A percentile compares a stretch with the other conserved stretches of the same genome.
Conservation (phyloP, 2,888 invertebrate genomes). For the Xylota segnis region DNA sequence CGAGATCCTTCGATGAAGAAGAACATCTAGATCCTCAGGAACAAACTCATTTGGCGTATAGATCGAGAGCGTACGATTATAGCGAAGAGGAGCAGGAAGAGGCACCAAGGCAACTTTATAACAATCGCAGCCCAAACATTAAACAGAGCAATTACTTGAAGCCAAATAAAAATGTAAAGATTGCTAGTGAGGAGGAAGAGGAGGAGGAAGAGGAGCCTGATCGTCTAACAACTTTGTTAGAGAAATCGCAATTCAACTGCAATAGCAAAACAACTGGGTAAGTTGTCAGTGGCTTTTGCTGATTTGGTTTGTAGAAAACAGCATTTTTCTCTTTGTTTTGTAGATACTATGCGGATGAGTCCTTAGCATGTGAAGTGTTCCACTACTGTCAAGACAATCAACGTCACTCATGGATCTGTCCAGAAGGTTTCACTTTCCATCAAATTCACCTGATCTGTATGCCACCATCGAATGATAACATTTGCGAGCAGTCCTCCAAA, state of each 20-base stretch:
- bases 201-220: conserved; percentile 95
- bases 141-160: conserved; percentile 82
- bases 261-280: conserved; percentile 91
- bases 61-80: conserved; percentile 82
- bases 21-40: conserved; percentile 83
- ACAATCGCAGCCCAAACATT: conserved; percentile 80
- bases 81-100: conserved; percentile 83
- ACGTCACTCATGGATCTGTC: conserved; percentile 96
- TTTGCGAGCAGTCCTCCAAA: conserved; percentile 94
- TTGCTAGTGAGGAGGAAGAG: conserved; percentile 86
- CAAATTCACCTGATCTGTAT: conserved; percentile 97
- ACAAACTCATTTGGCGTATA: conserved; percentile 83
- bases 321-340: not conserved
- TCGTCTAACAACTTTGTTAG: conserved; percentile 90
- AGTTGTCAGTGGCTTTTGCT: conserved; percentile 4
- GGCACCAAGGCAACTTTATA: conserved; percentile 82
- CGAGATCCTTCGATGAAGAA: conserved; percentile 81
- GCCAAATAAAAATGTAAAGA: conserved; percentile 76
- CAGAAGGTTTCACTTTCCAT: conserved; percentile 90
- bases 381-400: conserved; percentile 96
- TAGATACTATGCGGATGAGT: conserved; percentile 94
- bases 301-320: not conserved
- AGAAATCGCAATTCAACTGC: conserved; percentile 94
- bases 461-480: conserved; percentile 95
- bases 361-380: conserved; percentile 95